Evolutionary conservation across 2,113 vertebrate species (phyloP), one percentile per base, ranked within the genome.

Genomic region (Xiphophorus hellerii): DNA sequence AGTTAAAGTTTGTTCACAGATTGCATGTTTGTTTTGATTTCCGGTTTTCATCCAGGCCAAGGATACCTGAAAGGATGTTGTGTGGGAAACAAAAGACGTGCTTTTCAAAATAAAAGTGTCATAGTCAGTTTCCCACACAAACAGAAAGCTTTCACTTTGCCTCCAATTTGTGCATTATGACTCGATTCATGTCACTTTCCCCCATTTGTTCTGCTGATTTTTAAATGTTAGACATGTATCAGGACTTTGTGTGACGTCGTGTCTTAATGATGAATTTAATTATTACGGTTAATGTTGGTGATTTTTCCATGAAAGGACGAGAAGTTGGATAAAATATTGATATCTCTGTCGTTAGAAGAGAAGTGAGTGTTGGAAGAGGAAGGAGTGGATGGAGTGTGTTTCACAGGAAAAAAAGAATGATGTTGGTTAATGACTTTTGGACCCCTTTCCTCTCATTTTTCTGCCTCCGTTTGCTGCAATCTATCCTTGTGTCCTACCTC

Each of bases 351-450:
- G 64, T 70, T 42, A 72, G 58, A 81, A n/a, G 77, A 71, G 48
- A 44, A 75, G 62, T 64, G 79, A 62, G 31, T 37, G 70, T 35
- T 58, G 54, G 35, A 66, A 63, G 61, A 79, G 39, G 68, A 81
- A 22, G 67, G 44, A 60, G 20, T 22, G 66, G 77, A 83, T 75
- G 84, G 86, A 77, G 86, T 64, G 77, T 35, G 75, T 75, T 81
- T 81, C 17, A 71, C 37, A 72, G 73, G 58, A 51, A 74, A 11
- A 44, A 81, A 81, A 27, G 62, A 22, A 83, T 63, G 11, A 66
- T 67, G 76, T 60, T 74, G 15, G n/a, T 77, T 85, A 79, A 83
- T 62, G 77, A 83, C 79, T 78, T 82, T 72, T 72, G 73, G 73
- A 78, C 51, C 72, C 68, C 63, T 14, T 62, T 7, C 64, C 62